A percentile compares a stretch with the other conserved stretches of the same genome.
Conservation (phyloP, 1,140 invertebrate genomes). For the Magallana gigas region DNA sequence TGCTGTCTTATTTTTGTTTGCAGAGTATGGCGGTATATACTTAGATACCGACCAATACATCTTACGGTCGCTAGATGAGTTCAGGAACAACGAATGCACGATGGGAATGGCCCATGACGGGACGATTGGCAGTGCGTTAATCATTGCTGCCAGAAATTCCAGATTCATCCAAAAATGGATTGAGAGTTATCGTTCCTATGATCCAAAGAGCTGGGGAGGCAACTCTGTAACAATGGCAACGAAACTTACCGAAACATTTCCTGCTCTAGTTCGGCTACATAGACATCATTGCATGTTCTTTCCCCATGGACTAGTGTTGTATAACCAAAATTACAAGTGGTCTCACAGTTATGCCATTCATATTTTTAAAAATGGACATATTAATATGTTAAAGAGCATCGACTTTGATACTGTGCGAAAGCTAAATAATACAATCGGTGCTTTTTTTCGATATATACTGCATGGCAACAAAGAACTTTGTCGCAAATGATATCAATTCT, state of each 20-base stretch:
- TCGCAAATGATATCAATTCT: too few relatives aligned
- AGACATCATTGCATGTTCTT: neutral
- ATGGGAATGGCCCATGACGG: neutral
- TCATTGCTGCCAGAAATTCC: neutral
- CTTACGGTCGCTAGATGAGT: neutral
- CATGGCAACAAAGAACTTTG: constrained; percentile 2
- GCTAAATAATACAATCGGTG: neutral
- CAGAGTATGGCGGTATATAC: neutral
- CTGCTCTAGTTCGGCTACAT: neutral
- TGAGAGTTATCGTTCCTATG: neutral
- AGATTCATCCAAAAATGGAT: neutral
- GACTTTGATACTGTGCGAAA: neutral
- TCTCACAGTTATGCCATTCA: neutral
- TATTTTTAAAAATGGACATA: neutral
- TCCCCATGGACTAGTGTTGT: neutral
- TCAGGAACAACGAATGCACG: neutral
- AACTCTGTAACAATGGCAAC: neutral
- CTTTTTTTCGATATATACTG: neutral
- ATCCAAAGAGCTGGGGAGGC: neutral
- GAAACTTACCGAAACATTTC: neutral
- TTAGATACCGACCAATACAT: neutral
- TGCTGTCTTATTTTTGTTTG: neutral
- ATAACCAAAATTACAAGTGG: neutral
- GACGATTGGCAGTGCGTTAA: neutral
- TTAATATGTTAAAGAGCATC: neutral